Evolutionary conservation across 2,888 invertebrate species (phyloP), one percentile per base, ranked within the genome.

Genomic region (Xanthia togata): DNA sequence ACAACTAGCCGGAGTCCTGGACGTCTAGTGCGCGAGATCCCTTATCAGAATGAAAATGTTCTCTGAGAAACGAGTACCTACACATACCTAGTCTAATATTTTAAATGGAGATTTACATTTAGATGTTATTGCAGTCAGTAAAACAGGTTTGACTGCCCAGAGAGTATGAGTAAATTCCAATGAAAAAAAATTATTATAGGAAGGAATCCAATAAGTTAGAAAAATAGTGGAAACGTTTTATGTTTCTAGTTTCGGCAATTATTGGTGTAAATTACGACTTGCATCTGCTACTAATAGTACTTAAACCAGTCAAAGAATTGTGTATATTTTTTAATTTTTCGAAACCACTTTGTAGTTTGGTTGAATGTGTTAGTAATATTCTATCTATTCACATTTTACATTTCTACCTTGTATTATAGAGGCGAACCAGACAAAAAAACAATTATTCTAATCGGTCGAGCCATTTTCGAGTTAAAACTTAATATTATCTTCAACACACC

Each of bases 261-360:
- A 80, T 64, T 41, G 80, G 80, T 63, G 72, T 72, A 63, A 78
- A 72, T 80, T 55, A 77, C 55, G 80, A 50, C 62, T 80, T 4
- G n/a, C 77, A 80, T 72, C 38, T 80, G 77, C 63, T 47, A 31
- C 38, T 41, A 59, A 69, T 20, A 11, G 70, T n/a, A 8, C 14
- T n/a, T 26, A 59, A 20, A n/a, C 9, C 23, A n/a, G 8, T 53
- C n/a, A n/a, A n/a, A n/a, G n/a, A n/a, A n/a, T n/a, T n/a, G n/a
- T 41, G 8, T 17, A 41, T 23, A 17, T 8, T 11, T 41, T 31
- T 3, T 17, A 8, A 17, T 23, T 55, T 73, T 55, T 0, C 5
- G 12, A 41, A 55, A 55, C 5, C 9, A 9, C 5, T 9, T 31
- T 23, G 4, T 31, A 8, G 47, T 67, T 65, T 20, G 6, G 26